A percentile compares a stretch with the other conserved stretches of the same genome.
Conservation (phyloP, 1,140 invertebrate species). For the Formica selysi region DNA sequence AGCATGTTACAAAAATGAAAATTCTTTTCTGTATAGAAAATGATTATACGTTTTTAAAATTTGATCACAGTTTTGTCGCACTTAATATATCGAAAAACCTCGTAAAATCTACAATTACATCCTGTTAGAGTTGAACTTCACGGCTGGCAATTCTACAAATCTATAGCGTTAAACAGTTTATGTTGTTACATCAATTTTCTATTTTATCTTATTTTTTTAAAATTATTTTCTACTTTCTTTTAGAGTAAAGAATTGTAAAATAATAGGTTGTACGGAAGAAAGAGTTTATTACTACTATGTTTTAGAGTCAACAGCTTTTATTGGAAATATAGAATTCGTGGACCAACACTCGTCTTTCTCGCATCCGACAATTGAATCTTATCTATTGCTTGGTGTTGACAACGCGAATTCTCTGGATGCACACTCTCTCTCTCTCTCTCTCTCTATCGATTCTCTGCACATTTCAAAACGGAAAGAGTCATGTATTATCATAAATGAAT, state of each 20-base stretch:
- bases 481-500: not conserved
- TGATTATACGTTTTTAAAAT: not conserved
- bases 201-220: conserved; percentile 3
- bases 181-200: conserved; percentile 27
- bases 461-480: not conserved
- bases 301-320: conserved; percentile 49
- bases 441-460: not conserved
- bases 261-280: conserved; percentile 25
- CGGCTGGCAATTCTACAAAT: not conserved
- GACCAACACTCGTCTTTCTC: conserved; percentile 29
- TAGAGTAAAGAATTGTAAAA: conserved; percentile 53
- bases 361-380: conserved; percentile 62
- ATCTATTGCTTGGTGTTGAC: conserved; percentile 48
- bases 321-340: conserved; percentile 15
- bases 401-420: not conserved
- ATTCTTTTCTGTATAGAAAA: not conserved
- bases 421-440: too few relatives aligned
- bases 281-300: conserved; percentile 44
- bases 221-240: conserved; percentile 21
- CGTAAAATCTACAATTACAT: conserved; percentile 19
- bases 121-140: conserved; percentile 38
- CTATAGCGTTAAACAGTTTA: conserved; percentile 48
- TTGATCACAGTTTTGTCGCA: not conserved
- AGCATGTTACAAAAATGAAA: not conserved
- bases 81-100: conserved; percentile 33